Conservation (phyloP, 2,113 vertebrate species). For the Scolopax mira region DNA sequence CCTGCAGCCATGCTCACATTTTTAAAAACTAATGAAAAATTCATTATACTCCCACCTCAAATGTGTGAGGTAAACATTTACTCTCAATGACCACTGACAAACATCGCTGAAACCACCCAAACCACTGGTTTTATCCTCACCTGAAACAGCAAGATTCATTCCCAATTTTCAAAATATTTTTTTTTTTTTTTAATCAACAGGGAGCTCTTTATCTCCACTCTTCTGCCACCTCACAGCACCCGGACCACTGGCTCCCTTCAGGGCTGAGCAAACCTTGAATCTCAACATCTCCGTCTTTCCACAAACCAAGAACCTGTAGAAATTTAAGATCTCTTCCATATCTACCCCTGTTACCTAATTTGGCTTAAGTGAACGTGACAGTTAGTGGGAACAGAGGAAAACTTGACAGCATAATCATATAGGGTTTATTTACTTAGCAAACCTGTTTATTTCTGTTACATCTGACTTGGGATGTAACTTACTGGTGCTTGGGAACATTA, state of each 20-base stretch:
- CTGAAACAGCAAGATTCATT: not conserved
- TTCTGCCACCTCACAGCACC: not conserved
- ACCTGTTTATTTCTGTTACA: not conserved
- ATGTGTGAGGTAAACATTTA: not conserved
- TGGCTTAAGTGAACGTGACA: not conserved
- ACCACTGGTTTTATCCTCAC: not conserved
- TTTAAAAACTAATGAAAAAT: not conserved
- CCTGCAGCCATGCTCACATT: not conserved
- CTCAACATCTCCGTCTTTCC: not conserved
- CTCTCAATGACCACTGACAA: not conserved
- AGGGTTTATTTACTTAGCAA: not conserved
- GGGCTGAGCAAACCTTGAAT: not conserved
- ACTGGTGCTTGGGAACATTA: not conserved
- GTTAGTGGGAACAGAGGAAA: not conserved
- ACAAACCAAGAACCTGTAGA: not conserved
- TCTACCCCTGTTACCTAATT: not conserved
- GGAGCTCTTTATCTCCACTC: not conserved
- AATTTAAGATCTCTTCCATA: not conserved
- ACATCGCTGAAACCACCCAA: not conserved
- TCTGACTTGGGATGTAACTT: not conserved
- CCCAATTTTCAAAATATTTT: not conserved
- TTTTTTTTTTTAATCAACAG: not conserved
- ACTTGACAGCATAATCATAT: fast-evolving
- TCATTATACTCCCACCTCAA: not conserved
- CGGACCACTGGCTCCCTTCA: not conserved